These are phyloP conservation scores for Chromis chromis DNA, from an alignment of 2,797 vertebrate genomes.

Conservation along the genomic window DNA sequence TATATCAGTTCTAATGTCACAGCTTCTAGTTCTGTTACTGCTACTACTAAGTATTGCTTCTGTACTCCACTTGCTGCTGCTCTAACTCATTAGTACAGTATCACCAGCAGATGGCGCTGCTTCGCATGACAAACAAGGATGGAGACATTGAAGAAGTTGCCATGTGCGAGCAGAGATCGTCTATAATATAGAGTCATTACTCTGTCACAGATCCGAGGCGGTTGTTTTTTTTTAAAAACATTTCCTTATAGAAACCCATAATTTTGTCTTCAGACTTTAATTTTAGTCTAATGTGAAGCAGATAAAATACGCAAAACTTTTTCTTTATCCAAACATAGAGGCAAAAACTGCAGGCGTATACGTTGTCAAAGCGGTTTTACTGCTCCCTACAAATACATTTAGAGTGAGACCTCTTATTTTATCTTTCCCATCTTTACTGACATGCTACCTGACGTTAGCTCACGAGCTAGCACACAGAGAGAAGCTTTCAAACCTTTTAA, in stretches of 20 bases:
- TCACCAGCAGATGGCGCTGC: constrained; percentile 37
- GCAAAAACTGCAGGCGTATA: background rate
- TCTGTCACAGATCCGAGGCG: background rate
- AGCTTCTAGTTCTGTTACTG: background rate
- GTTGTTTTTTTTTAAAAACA: background rate
- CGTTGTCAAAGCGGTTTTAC: too few species aligned
- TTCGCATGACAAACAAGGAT: rapidly evolving
- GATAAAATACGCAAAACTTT: background rate
- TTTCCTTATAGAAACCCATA: rapidly evolving
- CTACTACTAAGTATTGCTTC: too few species aligned
- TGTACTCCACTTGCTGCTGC: background rate
- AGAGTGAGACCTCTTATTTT: constrained; percentile 11
- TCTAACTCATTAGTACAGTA: background rate
- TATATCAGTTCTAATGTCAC: too few species aligned
- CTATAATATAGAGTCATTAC: constrained; percentile 1
- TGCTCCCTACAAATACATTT: background rate
- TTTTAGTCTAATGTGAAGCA: background rate
- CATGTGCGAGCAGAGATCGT: constrained; percentile 52
- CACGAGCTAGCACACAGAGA: background rate
- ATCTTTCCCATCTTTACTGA: background rate
- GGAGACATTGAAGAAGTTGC: constrained; percentile 42
- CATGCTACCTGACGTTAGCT: constrained; percentile 22
- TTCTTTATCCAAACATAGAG: background rate
- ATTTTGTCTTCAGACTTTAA: background rate
- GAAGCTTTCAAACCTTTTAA: background rate